These are phyloP conservation scores for Drosophila borealis DNA, from an alignment of 2,888 invertebrate species.

Conservation along the genomic window DNA sequence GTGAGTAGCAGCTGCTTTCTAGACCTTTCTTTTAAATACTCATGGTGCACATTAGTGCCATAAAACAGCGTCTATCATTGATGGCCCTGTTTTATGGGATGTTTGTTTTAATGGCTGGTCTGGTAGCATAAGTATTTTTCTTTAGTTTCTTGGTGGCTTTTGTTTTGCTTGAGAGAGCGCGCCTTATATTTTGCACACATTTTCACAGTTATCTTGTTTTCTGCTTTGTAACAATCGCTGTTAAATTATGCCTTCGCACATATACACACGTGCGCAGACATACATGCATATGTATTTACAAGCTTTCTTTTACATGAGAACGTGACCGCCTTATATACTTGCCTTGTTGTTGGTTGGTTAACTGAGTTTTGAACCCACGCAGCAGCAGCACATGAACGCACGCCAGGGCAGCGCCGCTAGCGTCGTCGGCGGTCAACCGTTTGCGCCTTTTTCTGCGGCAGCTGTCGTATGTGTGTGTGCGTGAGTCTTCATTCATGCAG, in stretches of 20 bases:
- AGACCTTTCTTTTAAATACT: slow-evolving; percentile 2
- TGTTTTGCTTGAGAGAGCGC: slow-evolving; percentile 56
- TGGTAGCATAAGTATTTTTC: slow-evolving; percentile 32
- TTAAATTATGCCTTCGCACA: slow-evolving; percentile 51
- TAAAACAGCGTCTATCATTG: slow-evolving; percentile 1
- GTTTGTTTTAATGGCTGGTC: slow-evolving; percentile 16
- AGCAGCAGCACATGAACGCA: slow-evolving; percentile 45
- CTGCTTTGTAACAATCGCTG: slow-evolving; percentile 70
- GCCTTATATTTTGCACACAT: slow-evolving; percentile 64
- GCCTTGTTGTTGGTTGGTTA: slow-evolving; percentile 66
- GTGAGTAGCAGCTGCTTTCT: background rate
- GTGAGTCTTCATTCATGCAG: slow-evolving; percentile 72
- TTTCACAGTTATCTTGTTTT: slow-evolving; percentile 64
- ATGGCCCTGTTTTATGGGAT: slow-evolving; percentile 31
- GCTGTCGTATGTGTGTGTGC: slow-evolving; percentile 50
- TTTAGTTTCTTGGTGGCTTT: slow-evolving; percentile 34
- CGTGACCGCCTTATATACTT: slow-evolving; percentile 70
- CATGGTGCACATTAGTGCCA: background rate
- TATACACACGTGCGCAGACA: slow-evolving; percentile 10
- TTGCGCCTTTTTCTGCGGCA: slow-evolving; percentile 66
- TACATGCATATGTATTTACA: slow-evolving; percentile 59
- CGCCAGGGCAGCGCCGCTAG: slow-evolving; percentile 43
- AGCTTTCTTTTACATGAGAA: slow-evolving; percentile 66
- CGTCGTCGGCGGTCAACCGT: slow-evolving; percentile 38
- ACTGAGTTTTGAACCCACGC: slow-evolving; percentile 70